A percentile compares a stretch with the other conserved stretches of the same genome.
Evolutionary conservation across 23 tunicate species (phyloP).

Genomic region (Botrylloides violaceus): DNA sequence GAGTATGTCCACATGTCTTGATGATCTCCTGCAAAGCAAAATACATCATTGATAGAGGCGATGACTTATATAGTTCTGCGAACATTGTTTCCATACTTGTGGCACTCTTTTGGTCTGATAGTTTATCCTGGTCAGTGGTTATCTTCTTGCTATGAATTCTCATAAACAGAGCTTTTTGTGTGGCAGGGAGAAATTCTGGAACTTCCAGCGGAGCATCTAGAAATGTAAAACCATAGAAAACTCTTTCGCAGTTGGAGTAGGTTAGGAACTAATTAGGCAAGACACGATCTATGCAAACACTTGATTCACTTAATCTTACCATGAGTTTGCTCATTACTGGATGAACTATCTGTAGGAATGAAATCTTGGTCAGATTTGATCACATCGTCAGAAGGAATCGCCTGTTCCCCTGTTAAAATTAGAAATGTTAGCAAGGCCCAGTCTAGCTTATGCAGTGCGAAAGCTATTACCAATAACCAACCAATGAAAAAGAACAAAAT

Average conservation of each 20-base stretch:
- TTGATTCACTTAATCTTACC: no score
- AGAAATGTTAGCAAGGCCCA: no score
- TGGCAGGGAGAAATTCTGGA: conserved; percentile 72
- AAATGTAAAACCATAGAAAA: no score
- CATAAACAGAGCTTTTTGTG: conserved; percentile 83
- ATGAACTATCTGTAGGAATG: conserved; percentile 6
- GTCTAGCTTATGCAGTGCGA: no score
- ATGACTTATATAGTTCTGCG: not conserved
- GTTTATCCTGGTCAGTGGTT: conserved; percentile 1
- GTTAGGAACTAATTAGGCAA: no score
- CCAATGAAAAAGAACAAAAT: no score
- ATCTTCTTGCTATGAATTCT: conserved; percentile 60
- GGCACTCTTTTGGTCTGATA: not conserved
- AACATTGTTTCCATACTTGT: not conserved
- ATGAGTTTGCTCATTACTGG: not conserved
- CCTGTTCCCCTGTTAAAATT: no score
- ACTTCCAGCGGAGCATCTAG: conserved; percentile 18
- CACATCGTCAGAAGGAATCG: conserved; percentile 43
- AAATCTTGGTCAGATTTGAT: conserved; percentile 54
- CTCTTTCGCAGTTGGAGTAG: no score
- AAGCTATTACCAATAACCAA: no score
- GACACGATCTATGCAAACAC: no score
- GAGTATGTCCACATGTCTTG: conserved; percentile 74
- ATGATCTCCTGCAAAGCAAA: conserved; percentile 5
- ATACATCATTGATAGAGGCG: not conserved